Evolutionary conservation across 2,113 vertebrate species (phyloP), one percentile per base, ranked within the genome.

Genomic region (Gymnorhina tibicen): DNA sequence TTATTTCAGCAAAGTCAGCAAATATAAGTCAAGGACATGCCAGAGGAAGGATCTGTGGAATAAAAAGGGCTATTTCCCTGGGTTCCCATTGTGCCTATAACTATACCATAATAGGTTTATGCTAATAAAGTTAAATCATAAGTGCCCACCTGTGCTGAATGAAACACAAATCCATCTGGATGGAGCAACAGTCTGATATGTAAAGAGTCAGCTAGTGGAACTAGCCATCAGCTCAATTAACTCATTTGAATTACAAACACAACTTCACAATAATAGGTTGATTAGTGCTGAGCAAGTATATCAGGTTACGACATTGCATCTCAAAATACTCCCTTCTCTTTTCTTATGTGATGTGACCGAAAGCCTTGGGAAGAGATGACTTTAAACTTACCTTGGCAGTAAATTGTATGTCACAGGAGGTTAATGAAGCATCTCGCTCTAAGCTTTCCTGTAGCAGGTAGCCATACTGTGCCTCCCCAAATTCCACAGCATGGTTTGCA

Each of bases 1-100:
- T 96, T 96, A 96, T 96, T 92, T 95, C 83, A 87, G 93, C 86
- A 32, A 95, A 89, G 88, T 95, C 95, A 97, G 96, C 96, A 93
- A 30, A 79, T 91, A 6, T 11, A 69, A 78, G 88, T 96, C 92
- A 96, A 96, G 96, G 96, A 56, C 95, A n/a, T 81, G 84, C 44
- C 92, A 91, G 93, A 95, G 86, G 91, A 86, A 95, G 93, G 60
- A 94, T 94, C 76, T 87, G 83, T 96, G 69, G 68, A 95, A 72
- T 96, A 87, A 94, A 93, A 94, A 76, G 68, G 93, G 55, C 82
- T 86, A 67, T 96, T 93, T 93, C 62, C 50, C 85, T 72, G 73
- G 49, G 52, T 89, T 94, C 88, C 91, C 86, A 82, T 92, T 94
- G 91, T 96, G 93, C 83, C 91, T 94, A 20, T 94, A 89, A 91